Conservation (phyloP, 2,888 invertebrate genomes). For the Balanococcus diminutus region DNA sequence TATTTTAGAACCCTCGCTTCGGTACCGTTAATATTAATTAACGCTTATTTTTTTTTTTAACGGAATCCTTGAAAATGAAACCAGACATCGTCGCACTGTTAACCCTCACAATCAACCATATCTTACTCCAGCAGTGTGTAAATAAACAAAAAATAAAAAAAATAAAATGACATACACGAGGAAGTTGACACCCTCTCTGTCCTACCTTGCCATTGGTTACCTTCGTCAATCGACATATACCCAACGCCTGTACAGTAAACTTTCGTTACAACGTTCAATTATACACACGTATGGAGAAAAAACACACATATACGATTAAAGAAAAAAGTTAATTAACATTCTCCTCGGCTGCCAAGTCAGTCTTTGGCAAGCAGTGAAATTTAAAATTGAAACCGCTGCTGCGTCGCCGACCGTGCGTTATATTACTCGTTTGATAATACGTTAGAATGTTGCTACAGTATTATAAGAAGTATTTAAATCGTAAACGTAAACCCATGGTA, state of each 20-base stretch:
- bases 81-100: neutral
- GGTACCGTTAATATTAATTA: neutral
- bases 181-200: neutral
- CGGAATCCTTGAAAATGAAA: neutral
- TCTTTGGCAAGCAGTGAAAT: neutral
- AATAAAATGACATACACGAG: neutral
- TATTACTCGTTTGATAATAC: neutral
- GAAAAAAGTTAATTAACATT: constrained; percentile 2
- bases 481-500: neutral
- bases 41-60: neutral
- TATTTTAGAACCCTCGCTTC: neutral
- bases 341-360: constrained; percentile 2
- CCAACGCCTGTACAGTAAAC: neutral
- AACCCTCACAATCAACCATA: neutral
- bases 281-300: neutral
- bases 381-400: neutral
- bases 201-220: neutral
- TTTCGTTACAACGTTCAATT: neutral
- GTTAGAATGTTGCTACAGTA: neutral
- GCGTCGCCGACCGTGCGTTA: neutral
- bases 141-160: neutral
- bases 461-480: neutral
- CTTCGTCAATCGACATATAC: neutral
- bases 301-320: neutral
- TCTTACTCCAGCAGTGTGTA: neutral